Base-by-base conservation (phyloP, 30 jellyfish, hydroid and myxozoan species). In the Aurelia sp. region DNA sequence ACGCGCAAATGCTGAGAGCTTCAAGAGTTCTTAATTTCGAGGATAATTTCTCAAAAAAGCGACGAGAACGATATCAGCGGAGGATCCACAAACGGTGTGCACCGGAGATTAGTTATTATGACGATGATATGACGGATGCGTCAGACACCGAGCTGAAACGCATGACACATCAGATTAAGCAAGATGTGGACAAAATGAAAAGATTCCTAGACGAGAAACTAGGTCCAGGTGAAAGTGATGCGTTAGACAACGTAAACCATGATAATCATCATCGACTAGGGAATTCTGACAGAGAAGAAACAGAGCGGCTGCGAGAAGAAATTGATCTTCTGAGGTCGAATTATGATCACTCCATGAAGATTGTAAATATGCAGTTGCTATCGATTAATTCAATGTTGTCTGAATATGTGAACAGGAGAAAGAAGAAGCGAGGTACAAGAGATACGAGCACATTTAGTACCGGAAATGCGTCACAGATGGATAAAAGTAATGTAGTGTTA, bases 1-100 rank as follows among this genome's bases (percentile, higher is more conserved):
- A 85, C 79, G 97, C 99, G 19, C 87, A 71, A 17, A 94, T 94
- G 99, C 96, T 88, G 60, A 73, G 97, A 21, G 96, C 99, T 30
- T 89, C 99, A 19, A 65, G 90, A 37, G 94, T 94, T 18, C 59
- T 94, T 60, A 64, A 61, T 17, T 66, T 85, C 9, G 99, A 88
- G 41, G 85, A 73, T 55, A 78, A 86, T 51, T 55, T 94, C 58
- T 22, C 92, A 11, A 31, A 65, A 17, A 73, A 81, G 73, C 92
- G 87, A 57, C 74, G 88, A 62, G 84, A 72, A 44, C 61, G 82
- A 55, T 91, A 37, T 60, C 72, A 50, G 18, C 72, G 68, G 78
- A 57, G 83, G 51, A 73, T 94, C 17, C 77, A 76, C 20, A 53
- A 20, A 11, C 71, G 84, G 21, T 94, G 99, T 63, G 78, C 99